A percentile compares a stretch with the other conserved stretches of the same genome.
These are phyloP conservation scores for Pollimyrus isidori DNA, from an alignment of 2,113 vertebrate species.

Conservation along the genomic window DNA sequence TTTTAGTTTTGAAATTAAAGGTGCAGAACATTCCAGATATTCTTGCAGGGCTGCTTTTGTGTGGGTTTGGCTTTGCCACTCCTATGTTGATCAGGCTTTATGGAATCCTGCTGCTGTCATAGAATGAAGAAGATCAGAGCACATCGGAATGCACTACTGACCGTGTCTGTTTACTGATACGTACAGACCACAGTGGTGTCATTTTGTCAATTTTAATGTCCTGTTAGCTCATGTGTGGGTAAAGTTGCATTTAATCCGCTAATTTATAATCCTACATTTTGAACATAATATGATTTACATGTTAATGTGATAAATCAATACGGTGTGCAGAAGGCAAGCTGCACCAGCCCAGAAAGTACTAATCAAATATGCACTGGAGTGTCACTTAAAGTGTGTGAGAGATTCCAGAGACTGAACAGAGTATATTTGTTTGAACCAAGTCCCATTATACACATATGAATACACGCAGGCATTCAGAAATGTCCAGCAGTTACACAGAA, in stretches of 20 bases:
- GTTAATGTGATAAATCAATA: not conserved
- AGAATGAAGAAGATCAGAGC: not conserved
- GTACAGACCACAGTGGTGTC: too few relatives aligned
- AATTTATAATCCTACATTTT: not conserved
- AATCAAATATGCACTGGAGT: not conserved
- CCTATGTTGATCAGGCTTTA: not conserved
- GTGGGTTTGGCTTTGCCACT: not conserved
- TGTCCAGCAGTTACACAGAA: not conserved
- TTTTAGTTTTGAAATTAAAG: not conserved
- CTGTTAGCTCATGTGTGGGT: not conserved
- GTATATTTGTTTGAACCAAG: not conserved
- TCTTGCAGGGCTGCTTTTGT: not conserved
- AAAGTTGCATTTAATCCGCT: not conserved
- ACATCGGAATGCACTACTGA: not conserved
- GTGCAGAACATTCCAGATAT: not conserved
- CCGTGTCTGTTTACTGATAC: too few relatives aligned
- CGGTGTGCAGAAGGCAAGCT: not conserved
- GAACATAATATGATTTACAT: not conserved
- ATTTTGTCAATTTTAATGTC: too few relatives aligned
- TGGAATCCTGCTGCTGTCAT: not conserved
- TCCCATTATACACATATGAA: not conserved
- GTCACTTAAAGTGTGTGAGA: fast-evolving
- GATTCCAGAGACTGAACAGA: not conserved
- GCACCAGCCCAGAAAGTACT: not conserved
- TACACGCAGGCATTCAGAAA: too few relatives aligned